These are phyloP conservation scores for Philopotamus ludificatus DNA, from an alignment of 1,140 invertebrate species.

Conservation along the genomic window DNA sequence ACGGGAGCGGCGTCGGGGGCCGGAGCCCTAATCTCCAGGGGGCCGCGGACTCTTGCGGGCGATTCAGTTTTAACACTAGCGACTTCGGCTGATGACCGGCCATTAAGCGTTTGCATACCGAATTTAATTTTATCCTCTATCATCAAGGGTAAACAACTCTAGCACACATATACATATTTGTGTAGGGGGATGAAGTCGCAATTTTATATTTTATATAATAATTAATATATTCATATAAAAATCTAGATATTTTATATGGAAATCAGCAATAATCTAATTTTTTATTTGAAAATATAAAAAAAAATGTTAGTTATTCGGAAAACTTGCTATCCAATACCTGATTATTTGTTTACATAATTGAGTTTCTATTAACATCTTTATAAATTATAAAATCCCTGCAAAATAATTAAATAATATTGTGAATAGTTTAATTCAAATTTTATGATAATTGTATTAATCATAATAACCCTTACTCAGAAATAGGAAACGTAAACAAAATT, in stretches of 20 bases:
- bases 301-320: neutral
- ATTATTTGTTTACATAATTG: too few relatives aligned
- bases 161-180: neutral
- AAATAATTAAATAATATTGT: too few relatives aligned
- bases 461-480: too few relatives aligned
- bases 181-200: neutral
- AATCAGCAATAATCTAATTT: too few relatives aligned
- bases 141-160: neutral
- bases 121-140: constrained; percentile 10
- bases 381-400: too few relatives aligned
- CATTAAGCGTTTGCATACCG: constrained; percentile 33
- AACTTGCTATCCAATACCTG: neutral
- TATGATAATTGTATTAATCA: too few relatives aligned
- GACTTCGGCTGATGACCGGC: constrained; percentile 34
- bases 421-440: too few relatives aligned
- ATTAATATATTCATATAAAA: neutral
- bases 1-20: neutral
- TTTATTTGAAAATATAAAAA: too few relatives aligned
- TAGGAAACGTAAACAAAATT: too few relatives aligned
- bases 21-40: constrained; percentile 37
- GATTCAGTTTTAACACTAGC: constrained; percentile 39
- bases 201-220: neutral
- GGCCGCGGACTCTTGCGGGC: constrained; percentile 28
- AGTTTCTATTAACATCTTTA: too few relatives aligned
- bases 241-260: too few relatives aligned